Conservation (phyloP, 2,888 invertebrate species). For the Drosophila falleni region DNA sequence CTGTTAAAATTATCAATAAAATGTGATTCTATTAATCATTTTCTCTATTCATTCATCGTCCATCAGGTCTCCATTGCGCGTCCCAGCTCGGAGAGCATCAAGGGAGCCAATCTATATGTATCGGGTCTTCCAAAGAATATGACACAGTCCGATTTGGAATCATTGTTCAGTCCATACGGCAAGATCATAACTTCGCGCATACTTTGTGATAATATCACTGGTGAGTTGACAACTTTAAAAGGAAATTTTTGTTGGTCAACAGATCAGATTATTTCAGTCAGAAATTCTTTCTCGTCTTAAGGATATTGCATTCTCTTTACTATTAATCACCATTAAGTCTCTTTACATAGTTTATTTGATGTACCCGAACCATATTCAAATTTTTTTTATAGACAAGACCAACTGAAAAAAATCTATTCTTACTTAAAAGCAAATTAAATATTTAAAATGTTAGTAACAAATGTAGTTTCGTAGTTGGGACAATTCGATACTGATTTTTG, state of each 20-base stretch:
- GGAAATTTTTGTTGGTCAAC: neutral
- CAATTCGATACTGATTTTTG: neutral
- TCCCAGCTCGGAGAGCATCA: constrained; percentile 97
- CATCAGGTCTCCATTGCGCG: constrained; percentile 93
- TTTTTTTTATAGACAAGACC: neutral
- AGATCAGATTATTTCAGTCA: neutral
- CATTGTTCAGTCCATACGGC: constrained; percentile 92
- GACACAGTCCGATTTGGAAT: constrained; percentile 94
- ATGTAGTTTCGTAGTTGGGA: too few relatives aligned
- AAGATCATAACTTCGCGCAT: constrained; percentile 94
- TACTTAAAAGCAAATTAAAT: neutral
- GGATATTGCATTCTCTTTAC: neutral
- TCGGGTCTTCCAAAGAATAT: constrained; percentile 96
- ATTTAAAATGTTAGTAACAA: too few relatives aligned
- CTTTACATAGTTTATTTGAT: neutral
- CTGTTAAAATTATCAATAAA: neutral
- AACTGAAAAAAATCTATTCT: neutral
- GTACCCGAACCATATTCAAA: neutral
- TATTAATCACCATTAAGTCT: neutral
- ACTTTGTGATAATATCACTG: constrained; percentile 93
- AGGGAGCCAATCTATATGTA: constrained; percentile 97
- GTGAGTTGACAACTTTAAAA: constrained; percentile 86
- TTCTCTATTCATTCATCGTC: neutral
- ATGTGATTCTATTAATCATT: neutral
- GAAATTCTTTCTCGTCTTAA: neutral